phyloP scores from a whole-genome alignment of 1,140 invertebrate species.

The Platyscapa corneri region DNA sequence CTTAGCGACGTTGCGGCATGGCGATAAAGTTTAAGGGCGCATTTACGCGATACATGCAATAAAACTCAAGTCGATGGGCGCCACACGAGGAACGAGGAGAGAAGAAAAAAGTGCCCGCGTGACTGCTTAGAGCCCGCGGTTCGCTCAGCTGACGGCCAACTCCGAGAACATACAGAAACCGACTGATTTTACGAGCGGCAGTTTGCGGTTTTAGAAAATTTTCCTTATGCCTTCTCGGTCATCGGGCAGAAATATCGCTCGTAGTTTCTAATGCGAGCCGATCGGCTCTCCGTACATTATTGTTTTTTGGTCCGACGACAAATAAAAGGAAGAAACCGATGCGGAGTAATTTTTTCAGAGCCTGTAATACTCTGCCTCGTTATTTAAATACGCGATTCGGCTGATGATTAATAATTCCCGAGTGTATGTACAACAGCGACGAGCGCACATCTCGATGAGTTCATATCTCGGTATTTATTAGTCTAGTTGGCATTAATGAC shows the following conservation, averaged over 20 bases:
- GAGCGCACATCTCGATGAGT: background rate
- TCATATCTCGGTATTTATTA: background rate
- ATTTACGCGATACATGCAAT: constrained; percentile 65
- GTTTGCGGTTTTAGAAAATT: constrained; percentile 70
- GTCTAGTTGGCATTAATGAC: background rate
- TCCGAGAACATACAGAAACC: constrained; percentile 20
- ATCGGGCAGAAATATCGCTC: constrained; percentile 1
- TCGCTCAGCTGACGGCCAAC: background rate
- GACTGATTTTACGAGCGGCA: constrained; percentile 64
- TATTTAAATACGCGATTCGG: background rate
- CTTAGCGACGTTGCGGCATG: constrained; percentile 17
- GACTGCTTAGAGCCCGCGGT: constrained; percentile 22
- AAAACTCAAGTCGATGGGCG: constrained; percentile 62
- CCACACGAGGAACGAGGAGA: constrained; percentile 27
- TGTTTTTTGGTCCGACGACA: background rate
- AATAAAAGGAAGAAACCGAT: background rate
- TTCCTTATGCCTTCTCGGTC: constrained; percentile 51
- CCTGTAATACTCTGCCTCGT: too few species aligned
- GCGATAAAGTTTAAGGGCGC: constrained; percentile 53
- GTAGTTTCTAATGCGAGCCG: background rate
- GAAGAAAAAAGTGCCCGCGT: constrained; percentile 53
- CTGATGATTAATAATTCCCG: background rate
- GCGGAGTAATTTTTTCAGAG: background rate
- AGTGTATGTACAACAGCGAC: background rate
- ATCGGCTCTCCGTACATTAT: background rate